Conservation (phyloP, 2,113 vertebrate genomes). For the Cynoglossus semilaevis region DNA sequence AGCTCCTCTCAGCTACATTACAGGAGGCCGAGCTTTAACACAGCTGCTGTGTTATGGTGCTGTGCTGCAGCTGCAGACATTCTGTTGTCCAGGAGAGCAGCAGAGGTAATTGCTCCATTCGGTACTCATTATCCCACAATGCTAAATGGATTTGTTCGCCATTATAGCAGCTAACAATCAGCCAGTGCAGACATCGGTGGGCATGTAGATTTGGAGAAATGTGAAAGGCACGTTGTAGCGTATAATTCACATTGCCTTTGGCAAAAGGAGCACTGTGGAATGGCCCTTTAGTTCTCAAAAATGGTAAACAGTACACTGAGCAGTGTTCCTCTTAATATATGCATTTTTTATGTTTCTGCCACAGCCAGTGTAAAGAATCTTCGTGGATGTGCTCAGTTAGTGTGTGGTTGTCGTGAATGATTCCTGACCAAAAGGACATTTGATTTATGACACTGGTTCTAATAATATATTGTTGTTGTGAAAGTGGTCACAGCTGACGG, state of each 20-base stretch:
- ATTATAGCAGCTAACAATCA: slow-evolving; percentile 34
- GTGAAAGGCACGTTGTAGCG: slow-evolving; percentile 13
- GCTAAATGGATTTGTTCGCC: slow-evolving; percentile 38
- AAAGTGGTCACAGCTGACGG: too few species aligned
- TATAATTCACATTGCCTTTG: slow-evolving; percentile 19
- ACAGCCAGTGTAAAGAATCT: not conserved
- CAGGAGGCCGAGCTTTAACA: not conserved
- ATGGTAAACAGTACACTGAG: not conserved
- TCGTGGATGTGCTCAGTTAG: slow-evolving; percentile 7
- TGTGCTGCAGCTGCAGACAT: slow-evolving; percentile 5
- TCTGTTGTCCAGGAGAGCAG: slow-evolving; percentile 17
- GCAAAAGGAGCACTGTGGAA: slow-evolving; percentile 8
- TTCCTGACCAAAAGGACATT: too few species aligned
- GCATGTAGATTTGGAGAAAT: slow-evolving; percentile 22
- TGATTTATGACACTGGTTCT: too few species aligned
- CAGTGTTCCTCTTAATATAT: not conserved
- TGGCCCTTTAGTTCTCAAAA: slow-evolving; percentile 1
- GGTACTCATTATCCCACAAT: slow-evolving; percentile 36
- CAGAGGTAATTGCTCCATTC: slow-evolving; percentile 19
- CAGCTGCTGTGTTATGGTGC: not conserved
- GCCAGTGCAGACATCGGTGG: slow-evolving; percentile 2
- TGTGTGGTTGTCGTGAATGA: too few species aligned
- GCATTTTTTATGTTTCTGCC: not conserved
- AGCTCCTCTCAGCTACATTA: not conserved
- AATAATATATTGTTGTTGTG: too few species aligned